Evolutionary conservation across 1,140 invertebrate genomes (phyloP).

Genomic region (Drosophila bocqueti): DNA sequence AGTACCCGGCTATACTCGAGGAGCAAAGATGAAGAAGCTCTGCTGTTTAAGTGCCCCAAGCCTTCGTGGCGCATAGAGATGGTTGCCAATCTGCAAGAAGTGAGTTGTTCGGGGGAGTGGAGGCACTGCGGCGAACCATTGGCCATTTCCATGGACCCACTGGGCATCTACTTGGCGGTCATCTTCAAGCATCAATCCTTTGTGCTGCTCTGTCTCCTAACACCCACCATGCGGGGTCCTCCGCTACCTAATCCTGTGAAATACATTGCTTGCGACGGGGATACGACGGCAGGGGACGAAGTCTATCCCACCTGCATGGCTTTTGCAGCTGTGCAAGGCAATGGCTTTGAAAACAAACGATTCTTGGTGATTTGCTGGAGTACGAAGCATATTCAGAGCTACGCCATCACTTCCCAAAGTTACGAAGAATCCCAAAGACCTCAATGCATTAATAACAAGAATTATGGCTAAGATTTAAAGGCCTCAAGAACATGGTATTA

Average conservation of each 20-base stretch:
- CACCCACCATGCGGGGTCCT: fast-evolving
- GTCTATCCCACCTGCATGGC: constrained; percentile 28
- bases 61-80: neutral
- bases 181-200: constrained; percentile 40
- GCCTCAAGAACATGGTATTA: no score
- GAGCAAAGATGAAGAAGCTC: neutral
- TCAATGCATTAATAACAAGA: neutral
- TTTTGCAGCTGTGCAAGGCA: neutral
- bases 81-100: constrained; percentile 9
- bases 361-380: constrained; percentile 19
- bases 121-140: constrained; percentile 4
- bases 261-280: constrained; percentile 5
- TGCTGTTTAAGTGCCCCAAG: neutral
- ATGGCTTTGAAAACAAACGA: neutral
- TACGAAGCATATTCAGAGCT: neutral
- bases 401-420: neutral
- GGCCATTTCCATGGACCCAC: constrained; percentile 36
- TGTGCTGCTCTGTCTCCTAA: constrained; percentile 20
- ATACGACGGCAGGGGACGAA: neutral
- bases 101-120: neutral
- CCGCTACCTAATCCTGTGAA: neutral
- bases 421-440: neutral
- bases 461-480: neutral
- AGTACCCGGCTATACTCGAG: constrained; percentile 4
- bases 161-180: constrained; percentile 27